phyloP scores from a whole-genome alignment of 2,797 vertebrate species.

The Artibeus lituratus region DNA sequence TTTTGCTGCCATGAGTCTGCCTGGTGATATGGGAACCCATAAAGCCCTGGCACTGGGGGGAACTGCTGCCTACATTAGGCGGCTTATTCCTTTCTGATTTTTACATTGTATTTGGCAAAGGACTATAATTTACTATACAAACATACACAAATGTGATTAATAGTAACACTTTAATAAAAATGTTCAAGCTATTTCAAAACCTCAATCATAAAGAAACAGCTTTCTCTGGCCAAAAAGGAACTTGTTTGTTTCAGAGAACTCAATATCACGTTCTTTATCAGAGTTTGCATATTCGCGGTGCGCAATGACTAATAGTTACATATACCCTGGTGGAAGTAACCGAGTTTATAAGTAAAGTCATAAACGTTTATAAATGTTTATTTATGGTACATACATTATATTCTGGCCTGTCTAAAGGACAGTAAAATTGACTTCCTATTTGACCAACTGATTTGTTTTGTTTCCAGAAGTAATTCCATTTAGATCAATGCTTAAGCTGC shows the following conservation, averaged over 20 bases:
- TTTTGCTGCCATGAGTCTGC: background rate
- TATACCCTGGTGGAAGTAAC: slow-evolving; percentile 22
- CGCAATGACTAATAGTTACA: background rate
- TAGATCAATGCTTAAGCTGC: background rate
- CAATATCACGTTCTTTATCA: background rate
- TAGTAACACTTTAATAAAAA: slow-evolving; percentile 18
- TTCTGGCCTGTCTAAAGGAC: background rate
- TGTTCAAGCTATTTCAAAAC: slow-evolving; percentile 28
- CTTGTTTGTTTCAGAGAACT: background rate
- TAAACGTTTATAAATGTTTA: slow-evolving; percentile 27
- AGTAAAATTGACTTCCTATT: slow-evolving; percentile 37
- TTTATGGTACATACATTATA: slow-evolving; percentile 6
- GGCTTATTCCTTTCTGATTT: background rate
- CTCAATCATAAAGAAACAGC: slow-evolving; percentile 26
- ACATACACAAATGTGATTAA: background rate
- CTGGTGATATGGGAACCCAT: background rate
- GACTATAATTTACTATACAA: background rate
- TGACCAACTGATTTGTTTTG: slow-evolving; percentile 31
- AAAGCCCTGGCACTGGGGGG: background rate
- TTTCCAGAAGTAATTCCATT: slow-evolving; percentile 21
- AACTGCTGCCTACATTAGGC: background rate
- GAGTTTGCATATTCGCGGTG: slow-evolving; percentile 1
- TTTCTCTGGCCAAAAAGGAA: slow-evolving; percentile 32
- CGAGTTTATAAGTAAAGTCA: slow-evolving; percentile 40
- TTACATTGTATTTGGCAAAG: background rate